Base-by-base conservation (phyloP, 2,888 invertebrate genomes). In the Acrobasis repandana region DNA sequence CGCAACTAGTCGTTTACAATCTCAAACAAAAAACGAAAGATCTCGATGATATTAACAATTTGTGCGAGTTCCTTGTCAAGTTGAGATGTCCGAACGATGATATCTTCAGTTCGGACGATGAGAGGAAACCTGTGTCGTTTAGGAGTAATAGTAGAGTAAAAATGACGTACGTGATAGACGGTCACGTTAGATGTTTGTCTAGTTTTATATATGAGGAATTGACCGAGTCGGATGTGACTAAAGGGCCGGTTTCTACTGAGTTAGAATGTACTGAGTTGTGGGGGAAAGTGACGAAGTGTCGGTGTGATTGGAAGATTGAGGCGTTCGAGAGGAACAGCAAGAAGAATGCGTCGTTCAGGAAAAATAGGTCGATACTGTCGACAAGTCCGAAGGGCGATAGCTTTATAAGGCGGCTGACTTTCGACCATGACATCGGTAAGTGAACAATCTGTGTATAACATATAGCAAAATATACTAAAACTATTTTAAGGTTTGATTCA, bases 301-400 rank as follows among this genome's bases (percentile, higher is more conserved):
- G 87, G n/a, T 96, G 96, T 74, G 90, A 93, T 9, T 95, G 94
- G 93, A 94, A 93, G 76, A 77, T 93, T 61, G 86, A 93, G 68
- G 70, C 86, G 69, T 86, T 93, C 71, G 79, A 93, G 74, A 85
- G 93, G 69, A 93, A 89, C 48, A 88, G 86, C 51, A 90, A 92
- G 70, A 93, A 90, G 72, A 92, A 89, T 62, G 88, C 92, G 0
- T 93, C 92, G 65, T 88, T 93, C 54, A 93, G 93, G 65, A 90
- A 93, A 71, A 93, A 88, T 62, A 86, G 93, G 65, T 90, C 93
- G 49, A 88, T 85, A 46, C 75, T 92, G 64, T 92, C 91, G 14
- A 83, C 89, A 0, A 90, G 92, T 70, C 90, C 91, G 34, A 90
- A 92, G 66, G 77, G 73, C 58, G 86, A 89, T 9, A 79, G 86